Evolutionary conservation across 2,113 vertebrate genomes (phyloP).

Genomic region (Perca schrenkii): DNA sequence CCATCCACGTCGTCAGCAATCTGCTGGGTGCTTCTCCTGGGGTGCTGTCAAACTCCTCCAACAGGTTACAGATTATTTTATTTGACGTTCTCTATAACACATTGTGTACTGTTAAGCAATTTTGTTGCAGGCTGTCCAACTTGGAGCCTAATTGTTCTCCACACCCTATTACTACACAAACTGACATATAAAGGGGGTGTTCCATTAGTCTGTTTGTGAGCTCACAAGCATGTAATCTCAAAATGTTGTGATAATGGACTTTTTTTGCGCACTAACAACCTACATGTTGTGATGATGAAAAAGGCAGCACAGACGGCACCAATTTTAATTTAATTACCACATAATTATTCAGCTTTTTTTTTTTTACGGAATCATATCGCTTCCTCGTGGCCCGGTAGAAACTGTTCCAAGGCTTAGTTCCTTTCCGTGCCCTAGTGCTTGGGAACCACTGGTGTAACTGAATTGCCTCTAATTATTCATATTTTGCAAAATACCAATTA

Average conservation of each 20-base stretch:
- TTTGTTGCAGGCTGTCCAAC: not conserved
- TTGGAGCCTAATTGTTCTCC: not conserved
- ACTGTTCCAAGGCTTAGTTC: not conserved
- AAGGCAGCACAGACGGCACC: not conserved
- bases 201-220: not conserved
- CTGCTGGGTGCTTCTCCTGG: slow-evolving; percentile 84
- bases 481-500: not conserved
- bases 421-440: not conserved
- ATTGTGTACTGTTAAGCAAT: not conserved
- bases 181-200: not conserved
- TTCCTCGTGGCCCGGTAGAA: not conserved
- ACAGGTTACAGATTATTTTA: slow-evolving; percentile 81
- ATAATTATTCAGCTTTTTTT: not conserved
- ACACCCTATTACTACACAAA: not conserved
- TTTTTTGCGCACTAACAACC: not conserved
- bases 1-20: slow-evolving; percentile 87
- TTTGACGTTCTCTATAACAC: not conserved
- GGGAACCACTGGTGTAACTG: not conserved
- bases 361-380: not conserved
- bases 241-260: not conserved
- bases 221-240: not conserved
- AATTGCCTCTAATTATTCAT: not conserved
- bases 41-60: slow-evolving; percentile 82
- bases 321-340: not conserved
- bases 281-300: not conserved